These are phyloP conservation scores for Epistrophe eligans DNA, from an alignment of 2,888 invertebrate genomes.

Conservation along the genomic window DNA sequence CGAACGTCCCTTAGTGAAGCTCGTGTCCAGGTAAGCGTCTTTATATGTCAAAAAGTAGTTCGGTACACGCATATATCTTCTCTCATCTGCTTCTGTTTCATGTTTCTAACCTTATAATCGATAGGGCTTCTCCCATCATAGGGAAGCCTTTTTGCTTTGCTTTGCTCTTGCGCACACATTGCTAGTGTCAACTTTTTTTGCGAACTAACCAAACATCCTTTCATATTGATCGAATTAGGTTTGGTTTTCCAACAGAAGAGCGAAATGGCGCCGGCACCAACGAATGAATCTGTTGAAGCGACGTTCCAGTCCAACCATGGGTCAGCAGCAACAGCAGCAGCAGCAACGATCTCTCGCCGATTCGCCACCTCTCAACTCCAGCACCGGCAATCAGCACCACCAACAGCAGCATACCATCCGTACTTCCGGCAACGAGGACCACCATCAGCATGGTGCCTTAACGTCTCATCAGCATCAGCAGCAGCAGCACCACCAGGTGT, in stretches of 20 bases:
- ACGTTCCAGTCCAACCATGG: slow-evolving; percentile 83
- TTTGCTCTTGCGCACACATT: slow-evolving; percentile 61
- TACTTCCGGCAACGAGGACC: slow-evolving; percentile 73
- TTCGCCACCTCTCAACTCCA: slow-evolving; percentile 83
- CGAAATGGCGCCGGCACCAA: slow-evolving; percentile 98
- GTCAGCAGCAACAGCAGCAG: slow-evolving; percentile 79
- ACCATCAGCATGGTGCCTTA: slow-evolving; percentile 68
- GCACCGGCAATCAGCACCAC: slow-evolving; percentile 77
- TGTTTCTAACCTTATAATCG: slow-evolving; percentile 60
- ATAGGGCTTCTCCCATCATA: not conserved
- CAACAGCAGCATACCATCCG: slow-evolving; percentile 72
- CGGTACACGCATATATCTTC: slow-evolving; percentile 48
- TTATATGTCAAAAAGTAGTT: slow-evolving; percentile 22
- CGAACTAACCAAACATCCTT: slow-evolving; percentile 83
- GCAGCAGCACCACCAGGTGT: slow-evolving; percentile 51
- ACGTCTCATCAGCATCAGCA: slow-evolving; percentile 58
- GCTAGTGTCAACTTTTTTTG: slow-evolving; percentile 77
- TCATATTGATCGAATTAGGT: slow-evolving; percentile 90
- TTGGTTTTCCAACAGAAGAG: slow-evolving; percentile 99
- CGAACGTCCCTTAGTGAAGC: slow-evolving; percentile 97
- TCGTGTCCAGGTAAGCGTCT: slow-evolving; percentile 93
- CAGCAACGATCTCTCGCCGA: slow-evolving; percentile 80
- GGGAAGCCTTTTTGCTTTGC: slow-evolving; percentile 31
- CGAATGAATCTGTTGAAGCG: slow-evolving; percentile 97
- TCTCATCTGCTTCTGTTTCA: slow-evolving; percentile 52